Evolutionary conservation across 2,113 vertebrate species (phyloP), one percentile per base, ranked within the genome.

Genomic region (Datnioides undecimradiatus): DNA sequence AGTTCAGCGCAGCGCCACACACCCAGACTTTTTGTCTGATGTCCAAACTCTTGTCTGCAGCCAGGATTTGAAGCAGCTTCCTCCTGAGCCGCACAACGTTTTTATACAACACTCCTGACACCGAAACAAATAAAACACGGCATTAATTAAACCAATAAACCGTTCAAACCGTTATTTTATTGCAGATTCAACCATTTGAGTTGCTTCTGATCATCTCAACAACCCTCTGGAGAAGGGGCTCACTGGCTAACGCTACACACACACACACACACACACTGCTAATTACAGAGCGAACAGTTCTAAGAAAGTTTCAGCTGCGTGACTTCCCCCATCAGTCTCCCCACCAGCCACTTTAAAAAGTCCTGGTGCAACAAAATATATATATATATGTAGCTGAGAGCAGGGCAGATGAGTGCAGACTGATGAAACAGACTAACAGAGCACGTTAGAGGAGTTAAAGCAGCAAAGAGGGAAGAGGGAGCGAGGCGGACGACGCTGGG

Each of bases 381-480:
- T 57, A 68, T 23, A 82, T 74, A 79, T 74, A 83, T 57, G 64
- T 23, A 58, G 72, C 77, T 63, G 71, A 75, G 71, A 84, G 59
- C 72, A n/a, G 49, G 11, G 48, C 45, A 75, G 73, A 80, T 41
- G 77, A 73, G 83, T 27, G 46, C 41, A 36, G 33, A 52, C 29
- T 60, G 73, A 78, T 76, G 84, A 79, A 87, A 83, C 87, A 70
- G 76, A 88, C 79, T 57, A 71, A 75, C 60, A 38, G 46, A 79
- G 45, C 29, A 49, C 74, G 76, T 52, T 59, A 64, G 69, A 89
- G 21, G 49, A 60, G 69, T 54, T 23, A 69, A 62, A 48, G 55
- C 27, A 21, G 70, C 14, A 55, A 43, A 70, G 54, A 63, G 65
- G 52, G 31, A 40, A 43, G 41, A 45, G 54, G 46, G 25, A 73